Percentiles rank a stretch among this genome's conserved stretches.
Conservation (phyloP, 92 coral and sea anemone species). For the Palythoa grandiflora region DNA sequence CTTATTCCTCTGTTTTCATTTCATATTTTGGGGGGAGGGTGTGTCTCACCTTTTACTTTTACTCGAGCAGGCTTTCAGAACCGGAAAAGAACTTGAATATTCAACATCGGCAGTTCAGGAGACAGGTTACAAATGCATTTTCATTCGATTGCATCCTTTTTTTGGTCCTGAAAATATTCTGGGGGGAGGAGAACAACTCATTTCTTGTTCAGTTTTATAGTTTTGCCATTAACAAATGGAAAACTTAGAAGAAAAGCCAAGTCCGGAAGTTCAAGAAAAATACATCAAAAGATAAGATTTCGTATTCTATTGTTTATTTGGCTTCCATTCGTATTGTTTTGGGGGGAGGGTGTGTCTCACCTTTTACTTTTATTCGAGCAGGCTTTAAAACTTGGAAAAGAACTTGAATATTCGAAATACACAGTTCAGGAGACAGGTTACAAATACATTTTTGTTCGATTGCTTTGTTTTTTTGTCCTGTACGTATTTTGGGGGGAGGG, state of each 20-base stretch:
- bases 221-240: background rate
- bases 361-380: background rate
- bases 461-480: background rate
- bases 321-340: background rate
- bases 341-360: conserved; percentile 27
- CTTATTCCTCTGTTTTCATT: background rate
- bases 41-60: background rate
- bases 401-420: background rate
- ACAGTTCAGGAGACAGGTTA: background rate
- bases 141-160: background rate
- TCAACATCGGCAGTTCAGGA: background rate
- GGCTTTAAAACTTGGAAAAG: background rate
- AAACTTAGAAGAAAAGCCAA: background rate
- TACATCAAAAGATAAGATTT: background rate
- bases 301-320: background rate
- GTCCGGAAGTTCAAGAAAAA: background rate
- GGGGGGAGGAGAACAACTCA: background rate
- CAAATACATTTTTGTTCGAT: background rate
- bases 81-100: background rate
- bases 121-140: background rate
- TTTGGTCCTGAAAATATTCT: background rate
- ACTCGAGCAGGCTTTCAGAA: background rate
- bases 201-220: background rate
- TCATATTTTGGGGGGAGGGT: conserved; percentile 13
- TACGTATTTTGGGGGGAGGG: background rate